Evolutionary conservation across 1,140 invertebrate species (phyloP).

Genomic region (Dendrolimus punctatus): DNA sequence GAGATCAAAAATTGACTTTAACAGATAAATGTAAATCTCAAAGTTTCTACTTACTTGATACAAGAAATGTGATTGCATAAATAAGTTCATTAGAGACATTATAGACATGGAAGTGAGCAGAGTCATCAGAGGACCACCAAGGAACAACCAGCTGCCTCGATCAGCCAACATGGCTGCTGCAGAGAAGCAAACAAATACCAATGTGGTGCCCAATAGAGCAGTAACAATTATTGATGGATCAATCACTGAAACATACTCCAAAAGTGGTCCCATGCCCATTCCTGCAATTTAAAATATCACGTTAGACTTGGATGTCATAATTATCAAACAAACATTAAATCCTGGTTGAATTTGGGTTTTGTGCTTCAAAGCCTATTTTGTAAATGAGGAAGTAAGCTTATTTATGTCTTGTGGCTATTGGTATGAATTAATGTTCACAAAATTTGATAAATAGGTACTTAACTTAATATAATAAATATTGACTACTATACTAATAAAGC

Average conservation of each 20-base stretch:
- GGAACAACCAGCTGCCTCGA: conserved; percentile 89
- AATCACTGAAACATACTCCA: conserved; percentile 83
- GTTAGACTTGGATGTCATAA: too few species aligned
- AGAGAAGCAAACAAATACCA: conserved; percentile 94
- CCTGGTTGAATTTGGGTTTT: too few species aligned
- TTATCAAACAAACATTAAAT: too few species aligned
- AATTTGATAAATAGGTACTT: too few species aligned
- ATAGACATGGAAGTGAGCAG: conserved; percentile 84
- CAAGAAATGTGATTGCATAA: conserved; percentile 87
- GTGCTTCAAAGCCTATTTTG: too few species aligned
- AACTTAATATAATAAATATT: too few species aligned
- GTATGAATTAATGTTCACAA: too few species aligned
- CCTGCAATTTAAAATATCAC: conserved; percentile 67
- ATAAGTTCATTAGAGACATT: conserved; percentile 86
- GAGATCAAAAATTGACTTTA: too few species aligned
- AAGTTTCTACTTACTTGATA: conserved; percentile 78
- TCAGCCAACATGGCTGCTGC: conserved; percentile 88
- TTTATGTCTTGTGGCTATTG: too few species aligned
- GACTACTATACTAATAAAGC: too few species aligned
- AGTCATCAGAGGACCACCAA: conserved; percentile 87
- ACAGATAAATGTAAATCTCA: too few species aligned
- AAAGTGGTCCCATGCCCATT: conserved; percentile 85
- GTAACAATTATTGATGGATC: conserved; percentile 92
- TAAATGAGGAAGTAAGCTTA: too few species aligned
- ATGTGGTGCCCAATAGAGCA: conserved; percentile 87